Evolutionary conservation across 2,113 vertebrate species (phyloP).

Genomic region (Marmota flaviventris): DNA sequence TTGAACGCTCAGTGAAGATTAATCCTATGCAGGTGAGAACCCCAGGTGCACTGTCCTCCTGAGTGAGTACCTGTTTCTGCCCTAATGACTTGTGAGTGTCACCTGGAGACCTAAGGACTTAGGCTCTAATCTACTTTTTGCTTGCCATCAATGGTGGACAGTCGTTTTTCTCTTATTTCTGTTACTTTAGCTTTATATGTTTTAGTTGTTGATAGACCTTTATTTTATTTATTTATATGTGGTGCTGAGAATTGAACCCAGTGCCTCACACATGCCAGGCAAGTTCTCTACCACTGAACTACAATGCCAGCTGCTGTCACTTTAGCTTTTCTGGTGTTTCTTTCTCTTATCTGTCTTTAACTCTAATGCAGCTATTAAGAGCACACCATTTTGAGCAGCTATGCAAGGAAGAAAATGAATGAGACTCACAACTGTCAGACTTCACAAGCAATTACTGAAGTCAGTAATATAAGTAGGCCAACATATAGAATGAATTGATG

Average conservation of each 20-base stretch:
- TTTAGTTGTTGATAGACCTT: too few species aligned
- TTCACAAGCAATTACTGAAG: background rate
- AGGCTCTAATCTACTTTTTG: background rate
- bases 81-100: background rate
- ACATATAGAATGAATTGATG: background rate
- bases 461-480: background rate
- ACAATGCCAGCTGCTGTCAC: background rate
- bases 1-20: conserved; percentile 93
- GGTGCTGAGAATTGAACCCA: too few species aligned
- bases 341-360: background rate
- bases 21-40: conserved; percentile 95
- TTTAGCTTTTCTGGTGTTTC: conserved; percentile 3
- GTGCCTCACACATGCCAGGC: too few species aligned
- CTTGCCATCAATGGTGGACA: background rate
- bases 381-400: conserved; percentile 40
- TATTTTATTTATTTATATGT: too few species aligned
- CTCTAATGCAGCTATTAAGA: background rate
- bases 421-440: background rate
- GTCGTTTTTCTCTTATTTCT: background rate
- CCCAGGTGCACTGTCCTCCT: background rate
- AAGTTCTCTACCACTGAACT: too few species aligned
- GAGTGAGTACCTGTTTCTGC: background rate
- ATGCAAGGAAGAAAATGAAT: background rate
- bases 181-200: background rate
- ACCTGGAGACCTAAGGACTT: background rate